A percentile compares a stretch with the other conserved stretches of the same genome.
These are phyloP conservation scores for Campoletis raptor DNA, from an alignment of 2,888 invertebrate genomes.

Conservation along the genomic window DNA sequence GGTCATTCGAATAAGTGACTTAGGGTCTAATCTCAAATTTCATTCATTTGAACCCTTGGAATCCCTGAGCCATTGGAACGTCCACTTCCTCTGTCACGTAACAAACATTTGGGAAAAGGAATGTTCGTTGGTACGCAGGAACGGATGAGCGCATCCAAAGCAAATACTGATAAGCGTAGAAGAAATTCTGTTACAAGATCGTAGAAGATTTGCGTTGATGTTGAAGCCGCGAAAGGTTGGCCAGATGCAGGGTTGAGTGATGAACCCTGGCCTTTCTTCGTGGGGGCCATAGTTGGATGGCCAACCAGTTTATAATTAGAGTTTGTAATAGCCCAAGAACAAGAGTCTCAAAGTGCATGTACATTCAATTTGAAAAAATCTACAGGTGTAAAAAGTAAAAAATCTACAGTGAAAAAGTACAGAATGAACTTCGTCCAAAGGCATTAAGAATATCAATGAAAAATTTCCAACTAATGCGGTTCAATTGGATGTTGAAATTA, in stretches of 20 bases:
- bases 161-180: slow-evolving; percentile 62
- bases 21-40: not conserved
- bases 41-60: too few relatives aligned
- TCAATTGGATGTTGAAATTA: too few relatives aligned
- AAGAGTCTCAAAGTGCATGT: slow-evolving; percentile 36
- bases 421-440: too few relatives aligned
- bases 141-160: slow-evolving; percentile 65
- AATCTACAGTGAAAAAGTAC: too few relatives aligned
- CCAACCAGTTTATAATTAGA: slow-evolving; percentile 62
- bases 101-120: slow-evolving; percentile 33
- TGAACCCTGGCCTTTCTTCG: slow-evolving; percentile 76
- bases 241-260: slow-evolving; percentile 73
- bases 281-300: slow-evolving; percentile 39
- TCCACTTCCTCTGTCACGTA: slow-evolving; percentile 43
- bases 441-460: too few relatives aligned
- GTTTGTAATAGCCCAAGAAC: slow-evolving; percentile 36
- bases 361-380: not conserved
- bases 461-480: too few relatives aligned
- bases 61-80: too few relatives aligned
- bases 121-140: slow-evolving; percentile 19
- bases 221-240: slow-evolving; percentile 74
- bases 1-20: not conserved
- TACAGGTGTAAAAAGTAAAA: not conserved
- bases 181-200: slow-evolving; percentile 28
- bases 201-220: slow-evolving; percentile 74